Conservation (phyloP, 2,797 vertebrate species). For the Craterocephalus amniculus region DNA sequence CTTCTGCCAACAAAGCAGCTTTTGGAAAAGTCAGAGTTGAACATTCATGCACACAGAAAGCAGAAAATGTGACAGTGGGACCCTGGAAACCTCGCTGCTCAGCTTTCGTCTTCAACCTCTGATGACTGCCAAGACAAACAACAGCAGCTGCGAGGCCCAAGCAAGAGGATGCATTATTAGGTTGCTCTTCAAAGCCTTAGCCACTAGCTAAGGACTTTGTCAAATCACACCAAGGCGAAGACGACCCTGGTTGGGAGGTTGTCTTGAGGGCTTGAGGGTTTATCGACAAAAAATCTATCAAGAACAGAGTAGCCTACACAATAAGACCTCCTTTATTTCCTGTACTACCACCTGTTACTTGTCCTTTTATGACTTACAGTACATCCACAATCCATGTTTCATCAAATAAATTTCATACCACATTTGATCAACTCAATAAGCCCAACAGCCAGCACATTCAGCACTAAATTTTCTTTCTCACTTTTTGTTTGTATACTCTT, state of each 20-base stretch:
- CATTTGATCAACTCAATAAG: not conserved
- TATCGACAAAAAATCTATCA: constrained; percentile 19
- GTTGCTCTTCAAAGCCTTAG: constrained; percentile 58
- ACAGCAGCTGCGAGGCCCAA: constrained; percentile 60
- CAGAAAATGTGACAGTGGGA: constrained; percentile 45
- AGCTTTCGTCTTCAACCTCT: constrained; percentile 47
- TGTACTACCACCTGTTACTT: not conserved
- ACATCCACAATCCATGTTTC: too few relatives aligned
- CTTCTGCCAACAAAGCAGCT: constrained; percentile 35
- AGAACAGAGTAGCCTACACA: not conserved
- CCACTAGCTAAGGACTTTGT: constrained; percentile 35
- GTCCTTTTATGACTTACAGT: not conserved
- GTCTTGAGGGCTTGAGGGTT: constrained; percentile 1
- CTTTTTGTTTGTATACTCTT: not conserved
- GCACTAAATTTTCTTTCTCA: not conserved
- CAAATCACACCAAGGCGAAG: constrained; percentile 35
- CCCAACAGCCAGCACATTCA: not conserved
- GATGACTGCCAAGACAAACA: constrained; percentile 64
- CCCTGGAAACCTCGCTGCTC: constrained; percentile 46
- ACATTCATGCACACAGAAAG: constrained; percentile 18
- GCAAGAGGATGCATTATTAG: constrained; percentile 62
- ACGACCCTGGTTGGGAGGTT: constrained; percentile 22
- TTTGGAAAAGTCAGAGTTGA: constrained; percentile 34
- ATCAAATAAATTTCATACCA: not conserved
- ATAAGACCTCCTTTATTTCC: not conserved